Evolutionary conservation across 2,888 invertebrate species (phyloP), one percentile per base, ranked within the genome.

Genomic region (Rhimphoctona megacephalus): DNA sequence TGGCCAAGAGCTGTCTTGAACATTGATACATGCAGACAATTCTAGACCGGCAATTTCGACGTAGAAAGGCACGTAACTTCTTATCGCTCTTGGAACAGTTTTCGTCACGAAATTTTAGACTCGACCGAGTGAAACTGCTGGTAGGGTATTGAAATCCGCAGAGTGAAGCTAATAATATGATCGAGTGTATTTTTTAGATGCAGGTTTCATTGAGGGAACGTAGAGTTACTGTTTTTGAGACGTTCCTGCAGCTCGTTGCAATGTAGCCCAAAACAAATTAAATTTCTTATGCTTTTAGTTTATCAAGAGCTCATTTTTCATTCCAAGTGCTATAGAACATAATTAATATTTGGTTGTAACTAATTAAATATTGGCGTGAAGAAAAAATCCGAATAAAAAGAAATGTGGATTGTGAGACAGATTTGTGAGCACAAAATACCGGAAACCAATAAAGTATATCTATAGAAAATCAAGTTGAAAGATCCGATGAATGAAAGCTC

Each of bases 11-110:
- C 22, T 67, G 64, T 78, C 52, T 36, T 25, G 9, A 36, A 52
- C 43, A 46, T 76, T 19, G 14, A 57, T 19, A 74, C 33, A 74
- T 43, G 39, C n/a, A 22, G 61, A 46, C 46, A 46, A 61, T 64
- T 11, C 46, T 64, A 7, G 22, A 25, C 33, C 7, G 30, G 61
- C 61, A 30, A 61, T 46, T 76, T 64, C 11, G 61, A 76, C 61
- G 30, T 22, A 19, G 19, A 46, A 76, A 49, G 25, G 1, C 49
- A 49, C 49, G 22, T 36, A 22, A 39, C 43, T 81, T 52, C 52
- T 80, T 80, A 76, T 83, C 83, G 52, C 46, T 33, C 61, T 30
- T 39, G 46, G 49, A 70, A 64, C 69, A 70, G 49, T 67, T 36
- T 30, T 43, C 25, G 19, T 36, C 36, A 19, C 30, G 17, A 25